phyloP scores from a whole-genome alignment of 37 sponge, comb jelly and placozoan species.

The Axinella damicornis region DNA sequence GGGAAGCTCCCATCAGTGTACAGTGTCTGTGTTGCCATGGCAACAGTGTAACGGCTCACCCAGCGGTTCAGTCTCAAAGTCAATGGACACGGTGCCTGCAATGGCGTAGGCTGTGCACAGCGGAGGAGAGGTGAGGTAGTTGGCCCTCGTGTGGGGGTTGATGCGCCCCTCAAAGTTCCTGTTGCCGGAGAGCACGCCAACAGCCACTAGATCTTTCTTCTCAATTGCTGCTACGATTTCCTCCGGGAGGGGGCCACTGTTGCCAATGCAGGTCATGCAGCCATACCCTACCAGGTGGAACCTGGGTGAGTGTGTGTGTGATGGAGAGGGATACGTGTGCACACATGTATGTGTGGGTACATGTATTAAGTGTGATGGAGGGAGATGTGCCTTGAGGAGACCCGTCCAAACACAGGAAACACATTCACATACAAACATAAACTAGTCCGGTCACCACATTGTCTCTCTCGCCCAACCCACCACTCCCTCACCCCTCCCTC shows the following conservation, averaged over 20 bases:
- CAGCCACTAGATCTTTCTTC: constrained; percentile 82
- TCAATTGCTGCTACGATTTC: constrained; percentile 80
- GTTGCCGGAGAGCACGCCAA: constrained; percentile 93
- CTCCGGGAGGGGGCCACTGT: constrained; percentile 89
- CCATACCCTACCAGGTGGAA: constrained; percentile 90
- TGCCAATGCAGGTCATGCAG: constrained; percentile 95
- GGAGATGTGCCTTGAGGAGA: too few relatives aligned
- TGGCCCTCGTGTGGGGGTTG: constrained; percentile 92
- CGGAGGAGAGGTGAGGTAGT: constrained; percentile 94
- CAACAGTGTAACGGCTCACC: constrained; percentile 76
- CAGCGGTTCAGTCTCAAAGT: constrained; percentile 91
- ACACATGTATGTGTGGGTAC: too few relatives aligned
- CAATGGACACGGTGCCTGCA: constrained; percentile 89
- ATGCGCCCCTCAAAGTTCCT: constrained; percentile 96
- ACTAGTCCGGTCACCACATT: too few relatives aligned
- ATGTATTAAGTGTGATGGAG: too few relatives aligned
- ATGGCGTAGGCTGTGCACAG: constrained; percentile 96
- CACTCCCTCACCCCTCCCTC: neutral
- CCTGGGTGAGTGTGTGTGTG: constrained; percentile 19
- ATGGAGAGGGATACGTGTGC: too few relatives aligned
- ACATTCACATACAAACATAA: too few relatives aligned
- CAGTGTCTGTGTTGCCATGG: too few relatives aligned
- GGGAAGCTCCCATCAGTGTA: too few relatives aligned
- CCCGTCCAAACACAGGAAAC: too few relatives aligned
- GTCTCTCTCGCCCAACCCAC: neutral